Evolutionary conservation across 1,140 invertebrate species (phyloP).

Genomic region (Pseudomyrmex flavicornis): DNA sequence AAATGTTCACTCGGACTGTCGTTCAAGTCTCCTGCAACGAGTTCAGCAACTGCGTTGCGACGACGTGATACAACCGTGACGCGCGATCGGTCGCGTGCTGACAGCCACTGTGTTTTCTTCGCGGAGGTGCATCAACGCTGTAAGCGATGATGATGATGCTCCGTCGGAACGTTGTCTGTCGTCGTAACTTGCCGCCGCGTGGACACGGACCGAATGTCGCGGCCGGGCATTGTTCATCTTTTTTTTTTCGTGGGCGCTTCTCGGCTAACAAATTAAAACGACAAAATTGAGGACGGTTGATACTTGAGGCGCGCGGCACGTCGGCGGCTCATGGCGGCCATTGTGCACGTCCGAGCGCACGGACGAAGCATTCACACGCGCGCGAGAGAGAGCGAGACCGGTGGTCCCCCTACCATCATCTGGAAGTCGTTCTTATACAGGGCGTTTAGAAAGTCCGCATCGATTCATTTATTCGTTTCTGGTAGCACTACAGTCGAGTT

Average conservation of each 20-base stretch:
- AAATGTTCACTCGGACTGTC: slow-evolving; percentile 16
- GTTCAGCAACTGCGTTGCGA: neutral
- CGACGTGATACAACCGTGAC: neutral
- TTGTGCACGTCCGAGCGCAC: slow-evolving; percentile 70
- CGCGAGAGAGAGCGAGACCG: slow-evolving; percentile 21
- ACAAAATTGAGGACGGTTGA: slow-evolving; percentile 77
- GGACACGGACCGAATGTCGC: slow-evolving; percentile 57
- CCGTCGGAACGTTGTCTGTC: slow-evolving; percentile 22
- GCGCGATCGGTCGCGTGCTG: slow-evolving; percentile 59
- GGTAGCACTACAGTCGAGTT: neutral
- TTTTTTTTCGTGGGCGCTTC: slow-evolving; percentile 59
- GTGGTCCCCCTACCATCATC: slow-evolving; percentile 41
- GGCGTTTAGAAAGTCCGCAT: slow-evolving; percentile 54
- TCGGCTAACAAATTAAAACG: slow-evolving; percentile 61
- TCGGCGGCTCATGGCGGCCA: slow-evolving; percentile 77
- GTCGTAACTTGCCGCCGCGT: slow-evolving; percentile 42
- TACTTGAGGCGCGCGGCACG: slow-evolving; percentile 67
- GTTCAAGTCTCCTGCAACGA: slow-evolving; percentile 2
- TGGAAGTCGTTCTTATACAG: slow-evolving; percentile 35
- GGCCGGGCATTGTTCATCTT: slow-evolving; percentile 69
- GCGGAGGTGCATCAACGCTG: slow-evolving; percentile 28
- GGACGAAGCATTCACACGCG: neutral
- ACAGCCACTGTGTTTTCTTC: slow-evolving; percentile 43
- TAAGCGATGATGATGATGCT: slow-evolving; percentile 17
- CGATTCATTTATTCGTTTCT: neutral